Conservation (phyloP, 2,113 vertebrate genomes). For the Axis porcinus region DNA sequence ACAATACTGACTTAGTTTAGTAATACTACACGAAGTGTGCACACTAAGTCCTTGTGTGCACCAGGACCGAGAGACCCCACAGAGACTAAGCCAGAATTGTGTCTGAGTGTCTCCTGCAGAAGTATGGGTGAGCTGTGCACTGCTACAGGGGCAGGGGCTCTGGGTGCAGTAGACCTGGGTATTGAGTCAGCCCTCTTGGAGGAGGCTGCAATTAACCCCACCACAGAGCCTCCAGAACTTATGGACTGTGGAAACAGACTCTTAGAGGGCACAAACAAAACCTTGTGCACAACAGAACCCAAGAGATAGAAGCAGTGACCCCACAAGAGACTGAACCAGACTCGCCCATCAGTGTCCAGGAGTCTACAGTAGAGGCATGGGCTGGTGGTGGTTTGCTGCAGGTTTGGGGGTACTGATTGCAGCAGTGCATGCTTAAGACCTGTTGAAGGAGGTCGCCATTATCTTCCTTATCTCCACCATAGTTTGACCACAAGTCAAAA, state of each 20-base stretch:
- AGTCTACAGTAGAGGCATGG: no score
- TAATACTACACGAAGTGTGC: not conserved
- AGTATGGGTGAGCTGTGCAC: not conserved
- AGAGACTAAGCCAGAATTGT: not conserved
- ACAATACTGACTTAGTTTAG: not conserved
- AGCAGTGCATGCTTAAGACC: no score
- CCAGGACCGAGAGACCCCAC: not conserved
- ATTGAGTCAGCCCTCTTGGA: not conserved
- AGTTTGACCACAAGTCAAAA: no score
- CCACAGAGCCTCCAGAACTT: not conserved
- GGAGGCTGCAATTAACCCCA: not conserved
- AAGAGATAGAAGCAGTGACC: no score
- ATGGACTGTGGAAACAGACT: not conserved
- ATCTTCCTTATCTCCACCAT: no score
- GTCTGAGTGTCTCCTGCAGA: not conserved
- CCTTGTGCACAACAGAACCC: no score
- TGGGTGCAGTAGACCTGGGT: not conserved
- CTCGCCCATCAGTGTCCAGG: no score
- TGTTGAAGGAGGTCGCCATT: no score
- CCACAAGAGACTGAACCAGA: no score
- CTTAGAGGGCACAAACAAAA: not conserved
- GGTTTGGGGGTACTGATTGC: no score
- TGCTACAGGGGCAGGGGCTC: not conserved
- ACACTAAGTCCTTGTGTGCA: not conserved
- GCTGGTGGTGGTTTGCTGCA: no score